Percentiles rank a stretch among this genome's conserved stretches.
Evolutionary conservation across 2,888 invertebrate genomes (phyloP).

Genomic region (Nomada flava): DNA sequence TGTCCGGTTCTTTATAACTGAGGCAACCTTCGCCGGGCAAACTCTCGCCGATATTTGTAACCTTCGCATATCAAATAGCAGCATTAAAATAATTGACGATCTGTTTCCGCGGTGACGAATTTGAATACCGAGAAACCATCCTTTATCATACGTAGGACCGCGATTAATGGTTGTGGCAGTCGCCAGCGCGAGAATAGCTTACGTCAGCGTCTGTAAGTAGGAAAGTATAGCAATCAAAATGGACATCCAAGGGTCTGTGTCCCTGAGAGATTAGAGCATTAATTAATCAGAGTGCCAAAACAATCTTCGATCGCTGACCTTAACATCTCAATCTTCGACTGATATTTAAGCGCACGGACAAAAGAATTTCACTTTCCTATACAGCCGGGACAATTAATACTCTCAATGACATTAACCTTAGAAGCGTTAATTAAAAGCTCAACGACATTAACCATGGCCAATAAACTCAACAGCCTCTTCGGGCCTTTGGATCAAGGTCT

Average conservation of each 20-base stretch:
- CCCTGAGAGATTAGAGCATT: slow-evolving; percentile 33
- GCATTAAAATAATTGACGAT: slow-evolving; percentile 30
- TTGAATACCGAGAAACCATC: slow-evolving; percentile 11
- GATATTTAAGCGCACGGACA: neutral
- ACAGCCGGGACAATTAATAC: neutral
- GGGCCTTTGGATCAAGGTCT: slow-evolving; percentile 17
- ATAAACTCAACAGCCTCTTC: neutral
- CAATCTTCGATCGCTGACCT: slow-evolving; percentile 51
- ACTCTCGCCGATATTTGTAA: neutral
- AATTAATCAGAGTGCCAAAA: slow-evolving; percentile 42
- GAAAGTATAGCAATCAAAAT: slow-evolving; percentile 21
- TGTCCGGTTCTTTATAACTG: neutral
- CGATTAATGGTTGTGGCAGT: slow-evolving; percentile 33
- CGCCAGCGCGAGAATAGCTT: neutral
- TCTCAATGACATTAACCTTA: neutral
- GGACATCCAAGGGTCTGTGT: neutral
- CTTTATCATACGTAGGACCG: slow-evolving; percentile 18
- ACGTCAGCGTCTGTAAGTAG: slow-evolving; percentile 3
- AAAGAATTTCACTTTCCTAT: slow-evolving; percentile 65
- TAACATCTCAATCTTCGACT: slow-evolving; percentile 19
- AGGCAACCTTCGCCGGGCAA: slow-evolving; percentile 13
- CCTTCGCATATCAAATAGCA: slow-evolving; percentile 45
- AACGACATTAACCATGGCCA: slow-evolving; percentile 14
- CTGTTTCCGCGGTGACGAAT: slow-evolving; percentile 22
- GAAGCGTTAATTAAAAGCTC: slow-evolving; percentile 14